A percentile compares a stretch with the other conserved stretches of the same genome.
Evolutionary conservation across 2,888 invertebrate genomes (phyloP).

Genomic region (Thereva unica): DNA sequence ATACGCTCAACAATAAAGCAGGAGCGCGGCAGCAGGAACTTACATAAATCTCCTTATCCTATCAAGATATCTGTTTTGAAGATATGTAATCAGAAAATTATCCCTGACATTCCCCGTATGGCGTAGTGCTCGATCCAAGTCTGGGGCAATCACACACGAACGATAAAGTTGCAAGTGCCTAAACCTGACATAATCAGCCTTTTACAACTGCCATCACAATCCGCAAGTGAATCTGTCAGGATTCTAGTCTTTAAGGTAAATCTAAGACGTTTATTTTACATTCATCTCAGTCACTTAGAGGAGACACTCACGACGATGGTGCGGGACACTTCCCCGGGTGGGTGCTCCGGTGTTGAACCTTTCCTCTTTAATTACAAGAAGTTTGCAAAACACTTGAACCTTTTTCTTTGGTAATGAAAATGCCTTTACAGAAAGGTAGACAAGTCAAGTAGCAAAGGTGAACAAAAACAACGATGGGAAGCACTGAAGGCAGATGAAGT

Average conservation of each 20-base stretch:
- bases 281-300: no score
- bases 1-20: no score
- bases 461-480: no score
- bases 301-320: no score
- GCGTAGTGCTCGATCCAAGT: slow-evolving; percentile 12
- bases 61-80: slow-evolving; percentile 20
- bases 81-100: slow-evolving; percentile 34
- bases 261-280: no score
- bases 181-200: slow-evolving; percentile 24
- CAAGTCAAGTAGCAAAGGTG: no score
- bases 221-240: no score
- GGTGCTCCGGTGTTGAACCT: slow-evolving; percentile 7
- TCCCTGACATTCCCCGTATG: slow-evolving; percentile 13
- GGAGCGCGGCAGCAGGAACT: no score
- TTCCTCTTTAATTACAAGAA: slow-evolving; percentile 28
- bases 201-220: neutral
- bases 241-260: no score
- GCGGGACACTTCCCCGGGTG: neutral
- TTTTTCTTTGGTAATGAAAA: slow-evolving; percentile 9
- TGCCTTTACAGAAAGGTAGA: slow-evolving; percentile 10
- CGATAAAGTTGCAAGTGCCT: slow-evolving; percentile 14
- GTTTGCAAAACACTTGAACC: slow-evolving; percentile 4
- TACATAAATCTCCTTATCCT: no score
- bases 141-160: slow-evolving; percentile 20
- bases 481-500: no score